Evolutionary conservation across 2,888 invertebrate species (phyloP), one percentile per base, ranked within the genome.

Genomic region (Leptogaster cylindrica): DNA sequence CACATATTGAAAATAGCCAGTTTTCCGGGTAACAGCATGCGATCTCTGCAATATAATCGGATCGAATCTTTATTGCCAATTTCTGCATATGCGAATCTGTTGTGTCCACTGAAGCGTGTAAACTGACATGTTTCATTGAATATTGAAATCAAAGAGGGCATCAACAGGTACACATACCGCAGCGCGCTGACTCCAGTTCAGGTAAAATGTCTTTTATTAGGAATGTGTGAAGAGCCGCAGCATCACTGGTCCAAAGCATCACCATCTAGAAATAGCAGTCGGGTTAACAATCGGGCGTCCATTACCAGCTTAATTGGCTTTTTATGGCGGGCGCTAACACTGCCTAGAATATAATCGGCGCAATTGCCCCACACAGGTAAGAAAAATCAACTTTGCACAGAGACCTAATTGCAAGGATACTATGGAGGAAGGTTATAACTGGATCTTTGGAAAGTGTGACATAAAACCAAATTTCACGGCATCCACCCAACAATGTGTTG

Each of bases 401-500:
- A 33, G 36, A 55, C 36, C 55, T 20, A 18, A n/a, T 20, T 25
- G 20, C 12, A 14, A 55, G 55, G 55, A 55, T 31, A 36, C 23
- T 18, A 55, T 33, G 18, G 55, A n/a, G n/a, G n/a, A n/a, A n/a
- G n/a, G 23, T 39, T 23, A 55, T 55, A 55, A 55, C 36, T 55
- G 55, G 36, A 36, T 16, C 20, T n/a, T n/a, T 36, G 27, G 20
- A 55, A 55, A 55, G 55, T 55, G 39, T 18, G 55, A 36, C 55
- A 36, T 6, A 23, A 23, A n/a, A 20, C 36, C 6, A n/a, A 23
- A 18, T 36, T 3, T 12, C n/a, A n/a, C n/a, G 55, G 23, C 55
- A 16, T 55, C 55, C 55, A 31, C 55, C 23, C 36, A 23, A 23
- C 55, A 36, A 20, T 16, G n/a, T 25, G 23, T 61, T 61, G n/a